Base-by-base conservation (phyloP, 2,797 vertebrate species). In the Margarornis squamiger region DNA sequence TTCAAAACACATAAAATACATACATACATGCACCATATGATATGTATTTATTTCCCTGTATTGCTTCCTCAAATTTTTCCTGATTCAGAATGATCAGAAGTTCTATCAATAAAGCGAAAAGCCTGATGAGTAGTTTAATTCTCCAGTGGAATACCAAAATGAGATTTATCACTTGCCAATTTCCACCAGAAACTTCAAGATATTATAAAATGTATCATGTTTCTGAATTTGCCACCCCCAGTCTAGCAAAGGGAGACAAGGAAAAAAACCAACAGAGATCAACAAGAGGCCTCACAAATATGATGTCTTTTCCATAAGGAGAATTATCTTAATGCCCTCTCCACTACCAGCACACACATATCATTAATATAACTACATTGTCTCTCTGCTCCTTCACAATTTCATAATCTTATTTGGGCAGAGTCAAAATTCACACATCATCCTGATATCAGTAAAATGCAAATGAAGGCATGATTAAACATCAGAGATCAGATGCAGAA, bases 11-110 rank as follows among this genome's bases (percentile, higher is more conserved):
- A n/a, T 49, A 61, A 51, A 59, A 46, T 23, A 36, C 2, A 43
- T 49, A 8, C 0, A 32, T 23, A 43, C 1, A 51, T 46, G 5
- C 0, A 51, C 8, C 5, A 12, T 66, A 19, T 22, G 32, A 30
- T 9, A 59, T 16, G 18, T 8, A 54, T 90, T 55, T 72, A 49
- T 54, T 59, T 79, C 6, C 14, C 32, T 63, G 4, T 20, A n/a
- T 48, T 62, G 4, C 77, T 80, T 86, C 8, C 15, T 86, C 14
- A 21, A 23, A 3, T 20, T 45, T 83, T 77, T 61, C n/a, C 8
- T 29, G 12, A 65, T 88, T 84, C 20, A 65, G 13, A 86, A 79
- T 6, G 39, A n/a, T 14, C 27, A 84, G 17, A 75, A 67, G 9
- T 59, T 79, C 34, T 66, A 10, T 75, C 17, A 45, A 22, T 32